Percentiles rank a stretch among this genome's conserved stretches.
Conservation (phyloP, 2,113 vertebrate species). For the Amazona vittata region DNA sequence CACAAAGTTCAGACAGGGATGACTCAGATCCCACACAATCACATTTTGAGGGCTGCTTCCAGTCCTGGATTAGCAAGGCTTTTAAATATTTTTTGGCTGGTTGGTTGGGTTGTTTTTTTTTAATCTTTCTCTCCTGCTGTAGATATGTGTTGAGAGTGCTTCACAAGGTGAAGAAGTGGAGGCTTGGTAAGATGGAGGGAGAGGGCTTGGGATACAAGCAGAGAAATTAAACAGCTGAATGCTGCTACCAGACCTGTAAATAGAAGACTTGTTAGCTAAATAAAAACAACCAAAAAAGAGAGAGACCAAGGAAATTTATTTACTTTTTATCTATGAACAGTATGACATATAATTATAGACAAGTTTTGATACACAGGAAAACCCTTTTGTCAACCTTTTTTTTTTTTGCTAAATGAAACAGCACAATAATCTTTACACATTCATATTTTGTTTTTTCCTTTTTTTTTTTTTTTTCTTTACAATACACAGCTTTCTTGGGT, state of each 20-base stretch:
- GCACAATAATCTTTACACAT: constrained; percentile 94
- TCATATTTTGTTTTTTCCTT: constrained; percentile 66
- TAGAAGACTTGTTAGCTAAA: not conserved
- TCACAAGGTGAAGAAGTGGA: not conserved
- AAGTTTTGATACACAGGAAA: constrained; percentile 93
- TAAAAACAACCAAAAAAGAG: not conserved
- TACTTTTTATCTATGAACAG: constrained; percentile 81
- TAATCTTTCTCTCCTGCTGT: not conserved
- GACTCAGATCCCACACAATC: not conserved
- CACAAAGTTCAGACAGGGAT: not conserved
- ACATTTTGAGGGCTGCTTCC: not conserved
- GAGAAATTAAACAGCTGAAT: not conserved
- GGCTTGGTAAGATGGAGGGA: not conserved
- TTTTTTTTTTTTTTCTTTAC: constrained; percentile 82
- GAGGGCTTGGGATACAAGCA: not conserved
- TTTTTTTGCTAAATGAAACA: constrained; percentile 90
- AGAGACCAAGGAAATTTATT: constrained; percentile 80
- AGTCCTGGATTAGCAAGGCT: not conserved
- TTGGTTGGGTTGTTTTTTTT: not conserved
- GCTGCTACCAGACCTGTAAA: not conserved
- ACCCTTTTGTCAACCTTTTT: constrained; percentile 85
- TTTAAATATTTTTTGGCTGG: not conserved
- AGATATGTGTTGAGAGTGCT: not conserved
- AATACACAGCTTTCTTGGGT: constrained; percentile 88
- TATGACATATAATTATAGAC: constrained; percentile 95